Percentiles rank a stretch among this genome's conserved stretches.
phyloP scores from a whole-genome alignment of 2,888 invertebrate genomes.

The Mesoligia furuncula region DNA sequence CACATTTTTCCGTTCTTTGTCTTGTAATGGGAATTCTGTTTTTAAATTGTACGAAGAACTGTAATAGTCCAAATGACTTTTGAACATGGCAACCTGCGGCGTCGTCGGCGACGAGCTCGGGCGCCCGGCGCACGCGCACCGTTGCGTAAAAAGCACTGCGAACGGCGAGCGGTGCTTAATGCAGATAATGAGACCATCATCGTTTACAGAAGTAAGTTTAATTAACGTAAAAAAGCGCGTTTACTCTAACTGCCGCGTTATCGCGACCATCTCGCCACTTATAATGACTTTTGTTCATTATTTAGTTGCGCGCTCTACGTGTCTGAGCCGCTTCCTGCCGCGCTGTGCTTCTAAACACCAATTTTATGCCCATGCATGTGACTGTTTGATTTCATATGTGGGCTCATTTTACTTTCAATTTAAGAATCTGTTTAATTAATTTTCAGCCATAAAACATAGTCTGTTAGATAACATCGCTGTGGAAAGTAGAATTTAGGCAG shows the following conservation, averaged over 20 bases:
- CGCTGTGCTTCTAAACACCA: conserved; percentile 81
- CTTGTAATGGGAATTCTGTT: conserved; percentile 51
- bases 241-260: conserved; percentile 87
- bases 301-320: conserved; percentile 83
- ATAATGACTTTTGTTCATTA: conserved; percentile 90
- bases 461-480: conserved; percentile 67
- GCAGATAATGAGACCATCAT: conserved; percentile 86
- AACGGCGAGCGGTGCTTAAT: conserved; percentile 78
- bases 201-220: conserved; percentile 89
- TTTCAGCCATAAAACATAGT: conserved; percentile 74
- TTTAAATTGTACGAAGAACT: conserved; percentile 57
- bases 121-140: conserved; percentile 71
- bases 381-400: conserved; percentile 79
- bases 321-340: conserved; percentile 84
- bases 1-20: conserved; percentile 50
- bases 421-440: conserved; percentile 79
- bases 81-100: conserved; percentile 68
- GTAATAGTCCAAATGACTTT: conserved; percentile 66
- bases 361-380: conserved; percentile 84
- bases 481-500: conserved; percentile 66
- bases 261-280: conserved; percentile 85
- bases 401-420: conserved; percentile 73
- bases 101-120: conserved; percentile 22
- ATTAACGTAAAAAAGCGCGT: conserved; percentile 90
- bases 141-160: conserved; percentile 81